Evolutionary conservation across 2,113 vertebrate species (phyloP).

Genomic region (Rhinoptilus africanus): DNA sequence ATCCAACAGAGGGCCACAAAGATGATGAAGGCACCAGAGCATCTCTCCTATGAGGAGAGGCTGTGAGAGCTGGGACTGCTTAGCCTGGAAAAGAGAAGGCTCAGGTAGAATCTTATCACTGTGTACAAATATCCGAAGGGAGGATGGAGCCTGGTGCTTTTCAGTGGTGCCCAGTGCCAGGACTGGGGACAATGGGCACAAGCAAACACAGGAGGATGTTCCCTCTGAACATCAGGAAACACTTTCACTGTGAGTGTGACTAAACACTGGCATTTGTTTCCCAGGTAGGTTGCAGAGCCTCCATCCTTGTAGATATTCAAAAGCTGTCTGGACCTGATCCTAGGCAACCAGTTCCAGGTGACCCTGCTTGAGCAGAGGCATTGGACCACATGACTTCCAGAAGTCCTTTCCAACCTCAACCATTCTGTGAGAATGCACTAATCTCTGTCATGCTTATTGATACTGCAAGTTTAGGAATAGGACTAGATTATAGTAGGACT

Average conservation of each 20-base stretch:
- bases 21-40: neutral
- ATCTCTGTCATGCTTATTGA: neutral
- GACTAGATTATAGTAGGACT: neutral
- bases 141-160: neutral
- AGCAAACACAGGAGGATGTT: neutral
- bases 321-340: neutral
- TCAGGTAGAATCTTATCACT: neutral
- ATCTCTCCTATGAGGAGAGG: neutral
- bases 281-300: neutral
- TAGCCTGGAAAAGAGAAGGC: neutral
- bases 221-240: neutral
- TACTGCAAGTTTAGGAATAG: neutral
- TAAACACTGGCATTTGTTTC: neutral
- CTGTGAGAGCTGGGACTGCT: neutral
- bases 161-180: neutral
- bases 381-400: neutral
- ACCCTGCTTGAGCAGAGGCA: neutral
- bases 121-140: neutral
- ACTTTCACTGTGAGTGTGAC: neutral
- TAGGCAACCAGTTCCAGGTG: neutral
- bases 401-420: neutral
- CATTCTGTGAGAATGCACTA: neutral
- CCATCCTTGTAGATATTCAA: neutral
- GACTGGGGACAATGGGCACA: neutral
- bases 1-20: neutral